Base-by-base conservation (phyloP, 2,888 invertebrate species). In the Chrysolina haemoptera region DNA sequence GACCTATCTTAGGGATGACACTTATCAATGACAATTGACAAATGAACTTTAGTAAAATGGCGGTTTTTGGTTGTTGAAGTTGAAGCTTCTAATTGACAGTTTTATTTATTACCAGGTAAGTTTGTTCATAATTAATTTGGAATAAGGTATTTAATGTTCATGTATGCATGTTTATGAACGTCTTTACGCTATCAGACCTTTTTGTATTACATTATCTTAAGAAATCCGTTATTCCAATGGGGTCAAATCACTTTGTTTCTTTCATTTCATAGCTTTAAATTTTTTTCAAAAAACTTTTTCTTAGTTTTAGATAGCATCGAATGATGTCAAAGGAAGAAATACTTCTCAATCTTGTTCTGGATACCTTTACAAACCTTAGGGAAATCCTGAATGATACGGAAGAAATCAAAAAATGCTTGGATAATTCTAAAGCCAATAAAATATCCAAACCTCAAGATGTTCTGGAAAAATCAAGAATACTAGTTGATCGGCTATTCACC, bases 391-490 rank as follows among this genome's bases (percentile, higher is more conserved):
- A 76, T 43, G 75, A 73, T 20, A 72, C 78, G 9, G 64, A 76
- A 27, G 70, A 75, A 59, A 50, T 81, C 22, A 50, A 76, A 68
- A 65, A 73, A 22, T 71, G 50, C 62, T 70, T 73, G 53, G 50
- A 66, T 11, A 46, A 68, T 41, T 16, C 73, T 10, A 68, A 79
- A 62, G 67, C 74, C n/a, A 69, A 76, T 22, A 48, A 78, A 69
- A 64, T 67, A 27, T 12, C 59, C n/a, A 71, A 70, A 53, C 27
- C 73, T 6, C 62, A 76, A n/a, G 71, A 73, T 14, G 53, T 79
- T 46, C 69, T 80, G 6, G 72, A 79, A 43, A 68, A 73, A 53
- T 79, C 80, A 5, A 80, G 81, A 76, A 70, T 22, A n/a, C 20
- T 79, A 40, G 73, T 82, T 27, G 76, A 78, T 53, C 53, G 68